These are phyloP conservation scores for Linyphia triangularis DNA, from an alignment of 2,888 invertebrate species.

Conservation along the genomic window DNA sequence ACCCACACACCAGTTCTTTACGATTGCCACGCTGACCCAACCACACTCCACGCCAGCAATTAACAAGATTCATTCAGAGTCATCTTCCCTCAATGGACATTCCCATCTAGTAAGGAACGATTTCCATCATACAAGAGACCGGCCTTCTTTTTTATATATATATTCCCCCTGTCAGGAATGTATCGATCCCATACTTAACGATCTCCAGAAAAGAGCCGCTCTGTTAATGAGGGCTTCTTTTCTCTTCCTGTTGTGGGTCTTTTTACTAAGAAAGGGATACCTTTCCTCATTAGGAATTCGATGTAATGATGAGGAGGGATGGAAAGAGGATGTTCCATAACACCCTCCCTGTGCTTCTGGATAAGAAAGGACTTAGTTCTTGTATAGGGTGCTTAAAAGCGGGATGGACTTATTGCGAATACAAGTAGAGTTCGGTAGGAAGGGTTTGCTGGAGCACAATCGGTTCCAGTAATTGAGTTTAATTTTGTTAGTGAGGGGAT, in stretches of 20 bases:
- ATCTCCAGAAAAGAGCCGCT: constrained; percentile 8
- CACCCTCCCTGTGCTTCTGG: too few relatives aligned
- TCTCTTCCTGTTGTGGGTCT: neutral
- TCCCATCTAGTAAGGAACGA: neutral
- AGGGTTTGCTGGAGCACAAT: neutral
- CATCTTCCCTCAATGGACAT: neutral
- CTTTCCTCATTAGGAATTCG: constrained; percentile 24
- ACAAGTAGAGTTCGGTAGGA: too few relatives aligned
- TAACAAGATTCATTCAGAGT: constrained; percentile 4
- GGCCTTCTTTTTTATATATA: constrained; percentile 6
- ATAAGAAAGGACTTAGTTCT: neutral
- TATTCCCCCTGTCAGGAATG: neutral
- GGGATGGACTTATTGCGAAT: too few relatives aligned
- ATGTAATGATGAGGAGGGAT: constrained; percentile 1
- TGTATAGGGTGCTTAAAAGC: neutral
- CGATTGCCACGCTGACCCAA: too few relatives aligned
- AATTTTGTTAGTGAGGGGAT: neutral
- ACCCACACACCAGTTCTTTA: too few relatives aligned
- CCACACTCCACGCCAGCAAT: neutral
- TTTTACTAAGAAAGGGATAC: neutral
- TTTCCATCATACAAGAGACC: neutral
- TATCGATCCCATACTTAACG: constrained; percentile 38
- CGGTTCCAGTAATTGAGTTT: neutral
- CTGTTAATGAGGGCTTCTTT: constrained; percentile 15
- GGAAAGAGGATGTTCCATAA: too few relatives aligned